Evolutionary conservation across 1,140 invertebrate genomes (phyloP).

Genomic region (Leptopilina boulardi): DNA sequence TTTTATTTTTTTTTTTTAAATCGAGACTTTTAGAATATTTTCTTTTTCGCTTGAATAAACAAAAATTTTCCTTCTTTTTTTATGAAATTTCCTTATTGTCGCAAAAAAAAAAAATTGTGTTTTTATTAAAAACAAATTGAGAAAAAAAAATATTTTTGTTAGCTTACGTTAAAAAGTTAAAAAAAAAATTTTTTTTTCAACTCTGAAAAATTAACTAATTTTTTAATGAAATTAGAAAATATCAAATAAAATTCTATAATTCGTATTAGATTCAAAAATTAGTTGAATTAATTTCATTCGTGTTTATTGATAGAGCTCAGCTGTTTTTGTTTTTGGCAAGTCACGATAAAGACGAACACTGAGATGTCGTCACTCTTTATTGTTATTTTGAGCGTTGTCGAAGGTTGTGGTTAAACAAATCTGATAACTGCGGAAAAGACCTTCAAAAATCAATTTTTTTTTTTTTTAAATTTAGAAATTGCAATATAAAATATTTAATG

Average conservation of each 20-base stretch:
- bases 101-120: background rate
- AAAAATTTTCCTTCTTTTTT: background rate
- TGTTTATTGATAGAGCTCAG: conserved; percentile 70
- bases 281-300: conserved; percentile 50
- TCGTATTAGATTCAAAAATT: conserved; percentile 32
- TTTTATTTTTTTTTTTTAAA: background rate
- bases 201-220: no score
- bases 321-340: conserved; percentile 69
- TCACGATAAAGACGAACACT: conserved; percentile 49
- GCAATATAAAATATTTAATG: no score
- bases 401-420: conserved; percentile 55
- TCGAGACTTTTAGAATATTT: background rate
- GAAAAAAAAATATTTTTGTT: no score
- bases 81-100: background rate
- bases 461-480: no score
- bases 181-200: no score
- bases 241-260: conserved; percentile 36
- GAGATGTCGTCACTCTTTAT: conserved; percentile 62
- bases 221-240: no score
- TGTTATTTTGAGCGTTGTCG: conserved; percentile 71
- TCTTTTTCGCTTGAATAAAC: background rate
- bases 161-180: no score
- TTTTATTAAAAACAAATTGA: background rate
- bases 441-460: conserved; percentile 7
- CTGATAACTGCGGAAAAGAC: conserved; percentile 4